A percentile compares a stretch with the other conserved stretches of the same genome.
Conservation (phyloP, 2,797 vertebrate genomes). For the Enoplosus armatus region DNA sequence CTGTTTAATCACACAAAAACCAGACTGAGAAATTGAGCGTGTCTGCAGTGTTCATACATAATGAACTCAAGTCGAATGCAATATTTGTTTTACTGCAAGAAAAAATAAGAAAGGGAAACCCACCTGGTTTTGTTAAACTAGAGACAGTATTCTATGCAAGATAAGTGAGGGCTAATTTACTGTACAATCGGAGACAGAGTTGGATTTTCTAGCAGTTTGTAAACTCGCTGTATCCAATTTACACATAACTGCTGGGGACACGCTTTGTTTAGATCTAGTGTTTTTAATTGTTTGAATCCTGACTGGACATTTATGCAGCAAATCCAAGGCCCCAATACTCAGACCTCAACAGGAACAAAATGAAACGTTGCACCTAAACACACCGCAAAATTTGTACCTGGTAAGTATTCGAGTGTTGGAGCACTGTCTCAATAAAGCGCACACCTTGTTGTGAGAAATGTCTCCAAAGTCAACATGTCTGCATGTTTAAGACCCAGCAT, state of each 20-base stretch:
- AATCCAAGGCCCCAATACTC: background rate
- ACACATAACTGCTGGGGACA: background rate
- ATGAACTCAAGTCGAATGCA: slow-evolving; percentile 64
- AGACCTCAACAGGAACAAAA: background rate
- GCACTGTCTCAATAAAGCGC: background rate
- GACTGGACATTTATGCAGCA: background rate
- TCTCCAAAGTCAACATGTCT: background rate
- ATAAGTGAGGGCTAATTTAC: slow-evolving; percentile 2
- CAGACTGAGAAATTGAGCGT: slow-evolving; percentile 64
- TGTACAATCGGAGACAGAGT: background rate
- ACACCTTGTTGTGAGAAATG: background rate
- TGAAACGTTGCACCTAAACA: background rate
- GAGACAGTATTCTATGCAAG: background rate
- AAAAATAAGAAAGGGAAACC: slow-evolving; percentile 51
- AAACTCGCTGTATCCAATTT: background rate
- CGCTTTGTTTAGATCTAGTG: background rate
- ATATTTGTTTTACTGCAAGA: slow-evolving; percentile 48
- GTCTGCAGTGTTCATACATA: slow-evolving; percentile 83
- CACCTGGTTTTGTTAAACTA: slow-evolving; percentile 32
- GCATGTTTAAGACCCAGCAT: background rate
- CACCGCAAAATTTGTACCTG: background rate
- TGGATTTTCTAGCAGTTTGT: too few species aligned
- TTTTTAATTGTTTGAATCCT: background rate
- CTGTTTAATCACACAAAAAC: slow-evolving; percentile 93
- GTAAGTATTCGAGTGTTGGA: background rate